phyloP scores from a whole-genome alignment of 2,888 invertebrate genomes.

The Oligia fasciuncula region DNA sequence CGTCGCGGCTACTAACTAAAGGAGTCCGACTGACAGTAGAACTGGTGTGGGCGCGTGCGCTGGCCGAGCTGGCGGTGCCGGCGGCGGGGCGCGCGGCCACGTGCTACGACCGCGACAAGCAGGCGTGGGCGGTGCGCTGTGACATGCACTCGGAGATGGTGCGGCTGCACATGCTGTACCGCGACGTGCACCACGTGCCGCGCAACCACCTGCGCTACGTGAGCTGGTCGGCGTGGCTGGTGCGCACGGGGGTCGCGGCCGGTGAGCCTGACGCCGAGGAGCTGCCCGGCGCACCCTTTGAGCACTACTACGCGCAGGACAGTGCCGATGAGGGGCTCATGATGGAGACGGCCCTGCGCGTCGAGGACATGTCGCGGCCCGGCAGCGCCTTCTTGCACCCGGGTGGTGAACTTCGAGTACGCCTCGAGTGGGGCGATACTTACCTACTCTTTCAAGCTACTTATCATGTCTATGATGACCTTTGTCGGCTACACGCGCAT shows the following conservation, averaged over 20 bases:
- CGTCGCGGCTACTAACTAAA: constrained; percentile 91
- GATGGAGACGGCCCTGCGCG: constrained; percentile 94
- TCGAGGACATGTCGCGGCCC: constrained; percentile 92
- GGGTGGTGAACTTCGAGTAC: constrained; percentile 93
- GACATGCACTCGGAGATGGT: constrained; percentile 94
- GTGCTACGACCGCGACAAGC: constrained; percentile 95
- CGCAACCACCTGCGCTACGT: constrained; percentile 93
- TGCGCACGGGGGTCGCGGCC: constrained; percentile 87
- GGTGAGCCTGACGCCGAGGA: constrained; percentile 92
- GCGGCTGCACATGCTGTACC: constrained; percentile 93
- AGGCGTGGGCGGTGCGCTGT: constrained; percentile 94
- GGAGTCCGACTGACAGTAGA: constrained; percentile 93
- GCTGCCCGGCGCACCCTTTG: constrained; percentile 93
- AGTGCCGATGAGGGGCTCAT: constrained; percentile 94
- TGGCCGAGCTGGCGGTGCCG: constrained; percentile 89
- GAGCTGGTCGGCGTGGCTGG: constrained; percentile 93
- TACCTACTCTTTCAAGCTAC: constrained; percentile 94
- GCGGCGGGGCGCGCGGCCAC: constrained; percentile 90
- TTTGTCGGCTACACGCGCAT: constrained; percentile 94
- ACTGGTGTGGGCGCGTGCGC: constrained; percentile 92
- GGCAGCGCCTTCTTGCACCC: constrained; percentile 93
- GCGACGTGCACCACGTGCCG: constrained; percentile 94
- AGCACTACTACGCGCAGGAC: constrained; percentile 95
- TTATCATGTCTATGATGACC: constrained; percentile 95
- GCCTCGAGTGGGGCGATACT: constrained; percentile 95